These are phyloP conservation scores for Camarhynchus parvulus DNA, from an alignment of 2,113 vertebrate species.

Conservation along the genomic window DNA sequence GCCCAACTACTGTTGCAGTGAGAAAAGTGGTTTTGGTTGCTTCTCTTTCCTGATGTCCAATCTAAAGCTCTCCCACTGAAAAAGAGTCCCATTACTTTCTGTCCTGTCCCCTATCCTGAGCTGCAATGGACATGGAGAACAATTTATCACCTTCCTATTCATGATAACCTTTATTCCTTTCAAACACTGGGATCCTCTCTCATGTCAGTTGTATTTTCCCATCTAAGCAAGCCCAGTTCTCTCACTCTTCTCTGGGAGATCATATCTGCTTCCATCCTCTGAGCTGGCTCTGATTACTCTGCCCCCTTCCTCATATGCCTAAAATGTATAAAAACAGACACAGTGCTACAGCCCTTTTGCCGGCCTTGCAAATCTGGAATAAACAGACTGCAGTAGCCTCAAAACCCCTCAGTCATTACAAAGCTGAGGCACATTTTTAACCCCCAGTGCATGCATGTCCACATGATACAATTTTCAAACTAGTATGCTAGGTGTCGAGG, in stretches of 20 bases:
- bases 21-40: not conserved
- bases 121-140: not conserved
- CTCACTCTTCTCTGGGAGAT: not conserved
- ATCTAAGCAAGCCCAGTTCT: not conserved
- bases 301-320: not conserved
- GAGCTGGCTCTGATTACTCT: not conserved
- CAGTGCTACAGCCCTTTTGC: not conserved
- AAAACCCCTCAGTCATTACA: not conserved
- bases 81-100: not conserved
- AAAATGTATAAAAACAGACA: not conserved
- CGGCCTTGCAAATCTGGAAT: not conserved
- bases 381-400: not conserved
- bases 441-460: not conserved
- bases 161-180: not conserved
- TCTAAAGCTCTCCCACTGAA: not conserved
- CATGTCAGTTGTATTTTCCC: not conserved
- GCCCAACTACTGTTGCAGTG: not conserved
- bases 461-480: not conserved
- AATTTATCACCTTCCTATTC: not conserved
- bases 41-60: not conserved
- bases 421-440: not conserved
- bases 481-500: not conserved
- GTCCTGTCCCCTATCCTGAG: not conserved
- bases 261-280: not conserved
- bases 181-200: not conserved